phyloP scores from a whole-genome alignment of 2,113 vertebrate species.

The Pelusios castaneus region DNA sequence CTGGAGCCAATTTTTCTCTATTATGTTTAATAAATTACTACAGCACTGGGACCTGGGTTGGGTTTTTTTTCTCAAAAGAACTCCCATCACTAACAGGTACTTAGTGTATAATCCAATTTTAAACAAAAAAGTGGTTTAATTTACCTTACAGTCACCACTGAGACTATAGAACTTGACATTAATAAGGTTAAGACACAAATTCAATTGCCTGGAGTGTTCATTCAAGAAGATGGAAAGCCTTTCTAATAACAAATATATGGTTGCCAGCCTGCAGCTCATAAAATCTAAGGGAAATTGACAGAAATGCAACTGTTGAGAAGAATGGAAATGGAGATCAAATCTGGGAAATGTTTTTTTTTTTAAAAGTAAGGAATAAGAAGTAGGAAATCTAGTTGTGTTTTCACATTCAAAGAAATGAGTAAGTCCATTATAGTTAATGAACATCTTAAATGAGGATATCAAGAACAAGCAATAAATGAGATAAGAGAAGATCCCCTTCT shows the following conservation, averaged over 20 bases:
- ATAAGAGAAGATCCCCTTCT: not conserved
- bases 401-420: not conserved
- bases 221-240: slow-evolving; percentile 26
- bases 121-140: slow-evolving; percentile 11
- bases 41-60: not conserved
- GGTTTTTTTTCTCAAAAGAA: slow-evolving; percentile 16
- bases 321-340: not conserved
- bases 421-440: not conserved
- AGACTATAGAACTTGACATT: slow-evolving; percentile 25
- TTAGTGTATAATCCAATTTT: not conserved
- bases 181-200: slow-evolving; percentile 34
- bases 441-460: not conserved
- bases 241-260: not conserved
- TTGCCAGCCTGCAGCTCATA: not conserved
- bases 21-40: slow-evolving; percentile 41
- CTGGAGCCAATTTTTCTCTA: slow-evolving; percentile 22
- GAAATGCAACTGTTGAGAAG: not conserved
- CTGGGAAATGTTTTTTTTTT: not conserved
- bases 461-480: not conserved
- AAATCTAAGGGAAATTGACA: not conserved
- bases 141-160: slow-evolving; percentile 25
- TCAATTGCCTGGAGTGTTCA: slow-evolving; percentile 28
- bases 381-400: not conserved
- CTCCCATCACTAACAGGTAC: not conserved
- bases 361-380: not conserved